Evolutionary conservation across 2,888 invertebrate species (phyloP).

Genomic region (Villa cingulata): DNA sequence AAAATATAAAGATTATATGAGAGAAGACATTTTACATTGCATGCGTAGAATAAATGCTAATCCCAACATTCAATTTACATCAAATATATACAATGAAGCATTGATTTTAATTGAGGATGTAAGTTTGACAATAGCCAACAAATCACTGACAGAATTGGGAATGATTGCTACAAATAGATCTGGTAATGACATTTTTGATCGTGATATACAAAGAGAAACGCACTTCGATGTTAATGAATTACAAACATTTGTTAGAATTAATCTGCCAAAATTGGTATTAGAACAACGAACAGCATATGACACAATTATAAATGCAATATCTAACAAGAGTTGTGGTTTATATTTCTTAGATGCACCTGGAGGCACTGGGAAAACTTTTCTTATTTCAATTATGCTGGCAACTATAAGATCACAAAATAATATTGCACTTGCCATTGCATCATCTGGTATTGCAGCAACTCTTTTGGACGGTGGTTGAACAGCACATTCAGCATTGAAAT

Average conservation of each 20-base stretch:
- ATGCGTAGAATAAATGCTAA: background rate
- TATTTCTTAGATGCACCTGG: conserved; percentile 3
- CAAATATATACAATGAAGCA: conserved; percentile 9
- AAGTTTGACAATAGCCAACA: conserved; percentile 12
- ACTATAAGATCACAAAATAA: conserved; percentile 10
- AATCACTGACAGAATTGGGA: conserved; percentile 14
- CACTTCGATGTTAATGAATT: no score
- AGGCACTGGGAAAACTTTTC: conserved; percentile 8
- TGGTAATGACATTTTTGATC: conserved; percentile 11
- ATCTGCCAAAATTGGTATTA: background rate
- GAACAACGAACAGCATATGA: background rate
- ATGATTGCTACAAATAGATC: conserved; percentile 13
- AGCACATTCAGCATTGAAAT: background rate
- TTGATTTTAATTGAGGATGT: conserved; percentile 11
- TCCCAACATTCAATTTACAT: conserved; percentile 2
- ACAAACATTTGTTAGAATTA: no score
- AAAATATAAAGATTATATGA: conserved; percentile 5
- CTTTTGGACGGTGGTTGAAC: background rate
- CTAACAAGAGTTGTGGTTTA: background rate
- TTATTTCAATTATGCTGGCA: conserved; percentile 11
- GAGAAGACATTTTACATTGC: background rate
- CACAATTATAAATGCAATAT: background rate
- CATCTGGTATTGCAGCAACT: background rate
- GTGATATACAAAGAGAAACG: no score
- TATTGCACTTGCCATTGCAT: no score